A percentile compares a stretch with the other conserved stretches of the same genome.
Evolutionary conservation across 2,888 invertebrate genomes (phyloP).

Genomic region (Apamea sordens): DNA sequence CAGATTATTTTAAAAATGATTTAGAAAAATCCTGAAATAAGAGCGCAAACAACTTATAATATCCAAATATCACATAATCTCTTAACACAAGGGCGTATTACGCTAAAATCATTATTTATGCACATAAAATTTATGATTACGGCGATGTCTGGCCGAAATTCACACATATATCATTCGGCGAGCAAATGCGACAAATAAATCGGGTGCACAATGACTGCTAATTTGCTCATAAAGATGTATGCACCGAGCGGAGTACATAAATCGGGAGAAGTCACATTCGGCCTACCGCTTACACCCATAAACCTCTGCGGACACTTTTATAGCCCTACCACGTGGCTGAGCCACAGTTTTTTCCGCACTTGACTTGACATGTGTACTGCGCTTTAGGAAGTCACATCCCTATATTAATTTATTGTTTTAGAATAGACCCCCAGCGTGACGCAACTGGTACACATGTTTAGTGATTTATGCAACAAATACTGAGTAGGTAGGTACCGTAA

Average conservation of each 20-base stretch:
- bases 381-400: constrained; percentile 80
- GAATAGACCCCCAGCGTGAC: constrained; percentile 81
- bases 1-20: neutral
- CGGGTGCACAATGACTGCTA: constrained; percentile 89
- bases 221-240: constrained; percentile 90
- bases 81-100: constrained; percentile 33
- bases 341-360: constrained; percentile 87
- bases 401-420: constrained; percentile 88
- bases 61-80: constrained; percentile 23
- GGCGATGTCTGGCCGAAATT: constrained; percentile 77
- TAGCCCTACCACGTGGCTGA: constrained; percentile 88
- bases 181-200: constrained; percentile 85
- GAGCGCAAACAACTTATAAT: constrained; percentile 5
- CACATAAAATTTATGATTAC: constrained; percentile 69
- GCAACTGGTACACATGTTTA: constrained; percentile 65
- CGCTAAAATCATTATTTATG: constrained; percentile 66
- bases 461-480: constrained; percentile 65
- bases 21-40: neutral
- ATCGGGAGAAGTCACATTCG: constrained; percentile 87
- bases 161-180: constrained; percentile 85
- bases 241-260: constrained; percentile 86
- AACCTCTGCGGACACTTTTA: constrained; percentile 89
- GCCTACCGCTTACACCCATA: constrained; percentile 90
- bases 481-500: constrained; percentile 56
- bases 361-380: constrained; percentile 87